Conservation (phyloP, 2,888 invertebrate genomes). For the Papilio demoleus region DNA sequence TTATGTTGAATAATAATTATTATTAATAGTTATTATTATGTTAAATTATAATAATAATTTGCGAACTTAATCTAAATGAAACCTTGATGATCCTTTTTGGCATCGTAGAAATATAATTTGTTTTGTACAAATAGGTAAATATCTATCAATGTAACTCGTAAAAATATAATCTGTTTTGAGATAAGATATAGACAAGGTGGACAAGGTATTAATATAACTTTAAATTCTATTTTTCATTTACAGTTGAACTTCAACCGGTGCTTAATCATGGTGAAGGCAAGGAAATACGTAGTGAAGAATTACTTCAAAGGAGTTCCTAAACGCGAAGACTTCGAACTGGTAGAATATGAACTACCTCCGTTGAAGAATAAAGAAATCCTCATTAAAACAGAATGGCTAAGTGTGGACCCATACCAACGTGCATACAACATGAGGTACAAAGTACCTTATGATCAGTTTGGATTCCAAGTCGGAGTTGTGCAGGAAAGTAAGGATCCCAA, state of each 20-base stretch:
- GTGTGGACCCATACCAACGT: slow-evolving; percentile 57
- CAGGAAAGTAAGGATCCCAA: slow-evolving; percentile 83
- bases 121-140: not conserved
- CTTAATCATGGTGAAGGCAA: slow-evolving; percentile 74
- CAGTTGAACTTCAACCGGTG: slow-evolving; percentile 1
- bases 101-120: not conserved
- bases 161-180: not conserved
- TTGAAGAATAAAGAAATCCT: slow-evolving; percentile 80
- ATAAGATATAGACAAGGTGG: not conserved
- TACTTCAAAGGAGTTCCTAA: slow-evolving; percentile 83
- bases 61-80: not conserved
- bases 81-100: not conserved
- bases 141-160: not conserved
- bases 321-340: slow-evolving; percentile 80
- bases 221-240: not conserved
- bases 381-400: slow-evolving; percentile 54
- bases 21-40: not conserved
- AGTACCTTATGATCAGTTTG: slow-evolving; percentile 51
- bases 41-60: not conserved
- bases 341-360: slow-evolving; percentile 83
- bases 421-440: slow-evolving; percentile 43
- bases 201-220: not conserved
- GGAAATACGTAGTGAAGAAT: slow-evolving; percentile 26
- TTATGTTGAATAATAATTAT: not conserved
- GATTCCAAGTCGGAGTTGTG: slow-evolving; percentile 66